Base-by-base conservation (phyloP, 1,140 invertebrate genomes). In the Batillaria attramentaria region DNA sequence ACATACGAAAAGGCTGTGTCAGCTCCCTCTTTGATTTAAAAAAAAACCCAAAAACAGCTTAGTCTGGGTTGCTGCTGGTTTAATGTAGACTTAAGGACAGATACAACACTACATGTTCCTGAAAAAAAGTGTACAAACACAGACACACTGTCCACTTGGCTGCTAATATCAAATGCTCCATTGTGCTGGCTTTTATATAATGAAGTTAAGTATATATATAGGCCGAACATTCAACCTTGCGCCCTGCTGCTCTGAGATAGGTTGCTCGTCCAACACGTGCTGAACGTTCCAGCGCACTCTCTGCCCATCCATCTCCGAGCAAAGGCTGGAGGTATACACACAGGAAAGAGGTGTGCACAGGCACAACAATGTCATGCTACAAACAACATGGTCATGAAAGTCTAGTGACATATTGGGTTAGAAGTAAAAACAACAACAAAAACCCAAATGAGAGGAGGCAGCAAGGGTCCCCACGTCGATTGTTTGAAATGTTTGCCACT, bases 261-360 rank as follows among this genome's bases (percentile, higher is more conserved):
- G 60, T 35, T 28, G 35, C 6, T 46, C 28, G 31, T 13, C 50
- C 72, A 42, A 57, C 16, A 18, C 72, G 50, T 24, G 16, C 46
- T 39, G 72, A 5, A 74, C 46, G 72, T 46, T 74, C 72, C 50
- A 74, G 46, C 13, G 0, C 4, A 74, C 50, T 74, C 35, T 74
- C 54, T 60, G 72, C 20, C 72, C 72, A 74, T 13, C 54, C 35
- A 50, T 74, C 46, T 74, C 46, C 72, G n/a, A 24, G 60, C 46
- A 74, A 43, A 37, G 72, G 72, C 72, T 74, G 72, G 1, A n/a
- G 43, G 41, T 41, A 33, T 16, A 43, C 1, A 72, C n/a, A 35
- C 6, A 46, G 70, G 5, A 50, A 72, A 46, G 10, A 62, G 1
- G 10, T 18, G 1, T 31, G 13, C 31, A 13, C 31, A 33, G 24